A percentile compares a stretch with the other conserved stretches of the same genome.
Conservation (phyloP, 2,888 invertebrate genomes). For the Yponomeuta plumbellus region DNA sequence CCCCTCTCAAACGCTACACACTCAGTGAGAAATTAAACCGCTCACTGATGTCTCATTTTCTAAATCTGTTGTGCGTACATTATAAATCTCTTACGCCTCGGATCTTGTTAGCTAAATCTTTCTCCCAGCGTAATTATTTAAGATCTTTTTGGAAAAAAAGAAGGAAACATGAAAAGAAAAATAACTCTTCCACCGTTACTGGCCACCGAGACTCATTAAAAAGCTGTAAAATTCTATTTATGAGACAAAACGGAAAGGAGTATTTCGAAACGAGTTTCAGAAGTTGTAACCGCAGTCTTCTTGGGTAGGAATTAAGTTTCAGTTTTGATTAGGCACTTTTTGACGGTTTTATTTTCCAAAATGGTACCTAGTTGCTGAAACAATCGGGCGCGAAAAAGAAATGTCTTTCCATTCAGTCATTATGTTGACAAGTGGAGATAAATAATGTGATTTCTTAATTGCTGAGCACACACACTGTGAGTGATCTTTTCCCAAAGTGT, state of each 20-base stretch:
- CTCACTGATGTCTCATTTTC: conserved; percentile 71
- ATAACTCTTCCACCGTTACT: conserved; percentile 56
- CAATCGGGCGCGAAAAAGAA: conserved; percentile 56
- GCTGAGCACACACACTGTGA: conserved; percentile 35
- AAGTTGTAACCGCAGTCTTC: background rate
- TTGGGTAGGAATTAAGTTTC: conserved; percentile 20
- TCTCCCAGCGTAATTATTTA: conserved; percentile 63
- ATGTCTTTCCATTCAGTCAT: conserved; percentile 22
- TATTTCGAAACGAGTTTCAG: conserved; percentile 27
- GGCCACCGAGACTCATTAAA: conserved; percentile 63
- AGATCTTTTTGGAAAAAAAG: conserved; percentile 38
- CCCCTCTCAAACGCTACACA: conserved; percentile 33
- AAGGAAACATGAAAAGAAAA: conserved; percentile 64
- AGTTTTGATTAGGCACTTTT: conserved; percentile 29
- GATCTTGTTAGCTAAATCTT: conserved; percentile 70
- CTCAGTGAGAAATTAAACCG: conserved; percentile 36
- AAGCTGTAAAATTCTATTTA: conserved; percentile 69
- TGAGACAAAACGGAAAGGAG: conserved; percentile 31
- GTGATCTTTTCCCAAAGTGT: background rate
- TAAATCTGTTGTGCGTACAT: conserved; percentile 68
- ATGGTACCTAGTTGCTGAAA: conserved; percentile 30
- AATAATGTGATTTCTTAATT: conserved; percentile 62
- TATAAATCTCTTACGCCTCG: conserved; percentile 69
- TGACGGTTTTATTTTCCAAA: conserved; percentile 24
- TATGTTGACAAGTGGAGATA: conserved; percentile 63